These are phyloP conservation scores for Smittia aterrima DNA, from an alignment of 2,888 invertebrate species.

Conservation along the genomic window DNA sequence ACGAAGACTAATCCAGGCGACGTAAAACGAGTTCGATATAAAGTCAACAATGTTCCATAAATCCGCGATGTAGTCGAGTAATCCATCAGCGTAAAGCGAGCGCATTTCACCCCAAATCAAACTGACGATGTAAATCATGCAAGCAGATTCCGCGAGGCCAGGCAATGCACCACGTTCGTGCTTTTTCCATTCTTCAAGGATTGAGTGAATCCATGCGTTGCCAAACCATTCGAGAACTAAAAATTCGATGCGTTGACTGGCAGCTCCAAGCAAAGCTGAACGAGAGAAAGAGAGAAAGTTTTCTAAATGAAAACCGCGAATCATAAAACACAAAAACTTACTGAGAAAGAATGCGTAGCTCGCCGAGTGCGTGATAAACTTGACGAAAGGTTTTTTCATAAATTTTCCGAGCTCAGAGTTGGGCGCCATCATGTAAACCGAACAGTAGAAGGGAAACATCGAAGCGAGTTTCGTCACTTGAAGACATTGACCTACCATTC, in stretches of 20 bases:
- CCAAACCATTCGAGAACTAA: slow-evolving; percentile 66
- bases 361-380: slow-evolving; percentile 95
- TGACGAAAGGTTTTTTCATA: slow-evolving; percentile 97
- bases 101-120: slow-evolving; percentile 92
- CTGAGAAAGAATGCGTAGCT: slow-evolving; percentile 94
- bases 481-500: slow-evolving; percentile 80
- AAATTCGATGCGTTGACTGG: slow-evolving; percentile 88
- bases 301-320: not conserved
- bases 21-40: slow-evolving; percentile 93
- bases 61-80: slow-evolving; percentile 70
- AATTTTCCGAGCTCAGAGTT: slow-evolving; percentile 83
- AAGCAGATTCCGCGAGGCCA: slow-evolving; percentile 76
- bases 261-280: slow-evolving; percentile 84
- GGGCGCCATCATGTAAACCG: slow-evolving; percentile 81
- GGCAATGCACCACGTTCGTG: slow-evolving; percentile 76
- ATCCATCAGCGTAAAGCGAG: slow-evolving; percentile 84
- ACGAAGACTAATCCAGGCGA: slow-evolving; percentile 87
- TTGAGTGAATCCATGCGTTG: slow-evolving; percentile 63
- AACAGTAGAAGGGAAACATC: slow-evolving; percentile 90
- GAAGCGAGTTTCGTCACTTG: slow-evolving; percentile 84
- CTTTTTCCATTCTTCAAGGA: slow-evolving; percentile 74
- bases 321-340: slow-evolving; percentile 63
- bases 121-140: slow-evolving; percentile 86
- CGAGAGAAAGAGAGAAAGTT: slow-evolving; percentile 43
- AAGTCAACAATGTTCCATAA: slow-evolving; percentile 99